These are phyloP conservation scores for Scylla paramamosain DNA, from an alignment of 1,140 invertebrate genomes.

Conservation along the genomic window DNA sequence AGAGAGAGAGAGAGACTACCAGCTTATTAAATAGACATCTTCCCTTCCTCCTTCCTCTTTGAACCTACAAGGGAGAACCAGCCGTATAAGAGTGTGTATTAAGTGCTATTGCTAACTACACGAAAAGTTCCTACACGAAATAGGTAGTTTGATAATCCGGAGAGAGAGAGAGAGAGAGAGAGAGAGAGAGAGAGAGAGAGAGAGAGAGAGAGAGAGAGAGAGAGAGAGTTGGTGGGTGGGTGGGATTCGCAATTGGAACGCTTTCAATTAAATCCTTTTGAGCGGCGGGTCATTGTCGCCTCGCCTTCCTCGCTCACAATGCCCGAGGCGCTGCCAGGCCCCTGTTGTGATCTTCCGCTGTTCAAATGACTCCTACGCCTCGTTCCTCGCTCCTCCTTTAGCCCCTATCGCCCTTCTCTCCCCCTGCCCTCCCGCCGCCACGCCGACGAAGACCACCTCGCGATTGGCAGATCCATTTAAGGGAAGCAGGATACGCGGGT, in stretches of 20 bases:
- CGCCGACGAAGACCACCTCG: no score
- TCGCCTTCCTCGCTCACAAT: neutral
- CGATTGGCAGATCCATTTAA: no score
- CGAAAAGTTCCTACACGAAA: no score
- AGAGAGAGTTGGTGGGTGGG: neutral
- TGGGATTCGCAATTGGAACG: constrained; percentile 18
- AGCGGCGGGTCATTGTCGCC: neutral
- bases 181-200: constrained; percentile 7
- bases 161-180: neutral
- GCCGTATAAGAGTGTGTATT: no score
- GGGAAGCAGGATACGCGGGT: no score
- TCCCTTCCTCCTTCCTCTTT: no score
- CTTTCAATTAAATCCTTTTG: constrained; percentile 24
- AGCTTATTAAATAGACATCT: no score
- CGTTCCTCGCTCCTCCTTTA: neutral
- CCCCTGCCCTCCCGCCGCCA: neutral
- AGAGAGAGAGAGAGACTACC: constrained; percentile 21
- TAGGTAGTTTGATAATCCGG: no score
- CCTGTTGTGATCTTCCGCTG: constrained; percentile 3
- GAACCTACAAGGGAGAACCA: no score
- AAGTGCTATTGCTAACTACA: no score
- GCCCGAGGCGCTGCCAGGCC: neutral
- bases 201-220: constrained; percentile 20
- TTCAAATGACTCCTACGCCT: neutral
- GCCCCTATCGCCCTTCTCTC: neutral